Base-by-base conservation (phyloP, 2,797 vertebrate species). In the Spondyliosoma cantharus region DNA sequence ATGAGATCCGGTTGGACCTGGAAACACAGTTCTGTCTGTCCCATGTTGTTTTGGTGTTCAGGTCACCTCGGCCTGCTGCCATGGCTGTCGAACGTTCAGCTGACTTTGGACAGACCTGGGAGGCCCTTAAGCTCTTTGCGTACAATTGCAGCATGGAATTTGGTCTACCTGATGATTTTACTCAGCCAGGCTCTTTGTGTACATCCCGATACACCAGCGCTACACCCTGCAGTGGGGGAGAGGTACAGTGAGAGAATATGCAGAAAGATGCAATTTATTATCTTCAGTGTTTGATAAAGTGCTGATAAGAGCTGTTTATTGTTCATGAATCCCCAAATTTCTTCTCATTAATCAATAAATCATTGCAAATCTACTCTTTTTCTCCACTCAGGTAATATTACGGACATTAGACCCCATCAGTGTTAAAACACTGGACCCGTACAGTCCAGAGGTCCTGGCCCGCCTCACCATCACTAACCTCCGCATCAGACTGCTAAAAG, bases 71-170 rank as follows among this genome's bases (percentile, higher is more conserved):
- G 53, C 97, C 97, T 0, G 95, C 96, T 37, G 95, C 94, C 0
- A 97, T 97, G 96, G 90, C 90, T 25, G 63, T 98, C 67, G 96
- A 98, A 74, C 95, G 96, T 17, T 98, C 97, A 1, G 84, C 88
- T 69, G 96, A 98, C 86, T 95, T 95, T 29, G 96, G 96, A 9
- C 92, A 89, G 76, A 96, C 93, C 4, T 98, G 97, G 97, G 94
- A 95, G 42, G 88, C 92, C 48, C 95, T 97, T 37, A 96, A 96
- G 80, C 91, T 96, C 68, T 98, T 96, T 88, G 95, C 97, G 7
- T 82, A 86, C 68, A 97, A 97, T 86, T 98, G 97, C 70, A 96
- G 93, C 52, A 66, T 82, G 3, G 95, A 94, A 49, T 97, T 98
- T 70, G 93, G 95, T 60, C 89, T 97, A 73, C 88, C 92, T 43